phyloP scores from a whole-genome alignment of 2,113 vertebrate genomes.

The Zosterops borbonicus region DNA sequence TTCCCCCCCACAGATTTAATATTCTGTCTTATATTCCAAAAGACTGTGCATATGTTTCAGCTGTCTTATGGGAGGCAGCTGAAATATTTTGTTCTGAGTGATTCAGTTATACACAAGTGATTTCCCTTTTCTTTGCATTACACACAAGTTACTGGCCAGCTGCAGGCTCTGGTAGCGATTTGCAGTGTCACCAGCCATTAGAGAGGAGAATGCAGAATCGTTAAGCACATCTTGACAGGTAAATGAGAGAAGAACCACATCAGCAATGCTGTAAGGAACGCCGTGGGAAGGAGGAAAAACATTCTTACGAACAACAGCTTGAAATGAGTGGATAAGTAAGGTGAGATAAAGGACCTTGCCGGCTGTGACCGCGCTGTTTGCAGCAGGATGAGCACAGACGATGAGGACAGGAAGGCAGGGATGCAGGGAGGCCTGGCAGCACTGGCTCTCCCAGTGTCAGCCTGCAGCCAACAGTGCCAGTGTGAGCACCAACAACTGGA shows the following conservation, averaged over 20 bases:
- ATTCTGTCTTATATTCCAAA: background rate
- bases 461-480: fast-evolving
- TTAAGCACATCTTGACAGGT: constrained; percentile 1
- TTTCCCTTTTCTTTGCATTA: background rate
- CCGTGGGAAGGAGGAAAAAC: background rate
- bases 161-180: background rate
- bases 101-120: background rate
- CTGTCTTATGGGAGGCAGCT: constrained; percentile 7
- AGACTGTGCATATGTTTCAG: background rate
- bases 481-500: fast-evolving
- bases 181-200: background rate
- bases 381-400: background rate
- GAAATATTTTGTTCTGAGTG: background rate
- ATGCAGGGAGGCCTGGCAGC: background rate
- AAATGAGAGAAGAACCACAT: background rate
- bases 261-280: background rate
- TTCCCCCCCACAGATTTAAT: background rate
- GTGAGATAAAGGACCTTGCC: background rate
- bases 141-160: background rate
- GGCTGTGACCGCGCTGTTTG: background rate
- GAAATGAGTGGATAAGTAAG: background rate
- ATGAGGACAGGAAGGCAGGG: background rate
- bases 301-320: background rate
- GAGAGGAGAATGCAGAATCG: background rate
- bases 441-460: background rate